These are phyloP conservation scores for Drosophila ananassae DNA, from an alignment of 1,140 invertebrate species.

Conservation along the genomic window DNA sequence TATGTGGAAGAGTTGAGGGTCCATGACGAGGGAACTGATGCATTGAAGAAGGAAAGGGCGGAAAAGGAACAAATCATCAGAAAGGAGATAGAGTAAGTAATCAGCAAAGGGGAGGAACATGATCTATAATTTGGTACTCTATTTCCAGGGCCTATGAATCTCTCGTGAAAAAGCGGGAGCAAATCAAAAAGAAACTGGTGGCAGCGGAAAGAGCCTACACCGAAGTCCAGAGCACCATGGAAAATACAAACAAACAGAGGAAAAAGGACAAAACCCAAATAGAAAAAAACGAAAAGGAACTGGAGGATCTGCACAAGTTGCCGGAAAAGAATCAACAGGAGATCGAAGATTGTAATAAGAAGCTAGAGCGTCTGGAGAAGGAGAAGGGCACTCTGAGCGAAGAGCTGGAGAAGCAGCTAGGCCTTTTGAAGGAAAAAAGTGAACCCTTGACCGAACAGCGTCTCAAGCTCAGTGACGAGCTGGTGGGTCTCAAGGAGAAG, in stretches of 20 bases:
- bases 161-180: constrained; percentile 86
- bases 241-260: constrained; percentile 87
- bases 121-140: not conserved
- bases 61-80: constrained; percentile 86
- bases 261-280: constrained; percentile 88
- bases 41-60: constrained; percentile 85
- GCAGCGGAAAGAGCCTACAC: constrained; percentile 86
- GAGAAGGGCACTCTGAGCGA: constrained; percentile 86
- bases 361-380: constrained; percentile 85
- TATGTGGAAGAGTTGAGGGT: constrained; percentile 85
- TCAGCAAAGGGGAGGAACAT: not conserved
- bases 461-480: constrained; percentile 85
- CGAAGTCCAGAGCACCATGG: constrained; percentile 87
- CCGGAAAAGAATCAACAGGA: constrained; percentile 90
- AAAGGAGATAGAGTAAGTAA: constrained; percentile 85
- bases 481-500: constrained; percentile 60
- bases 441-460: constrained; percentile 88
- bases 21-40: constrained; percentile 85
- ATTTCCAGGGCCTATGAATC: constrained; percentile 85
- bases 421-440: constrained; percentile 86
- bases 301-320: constrained; percentile 87
- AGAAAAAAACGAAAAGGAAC: constrained; percentile 87
- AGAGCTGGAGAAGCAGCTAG: constrained; percentile 86
- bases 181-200: constrained; percentile 85
- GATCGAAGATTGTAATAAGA: constrained; percentile 89